These are phyloP conservation scores for Arctopsyche grandis DNA, from an alignment of 1,140 invertebrate species.

Conservation along the genomic window DNA sequence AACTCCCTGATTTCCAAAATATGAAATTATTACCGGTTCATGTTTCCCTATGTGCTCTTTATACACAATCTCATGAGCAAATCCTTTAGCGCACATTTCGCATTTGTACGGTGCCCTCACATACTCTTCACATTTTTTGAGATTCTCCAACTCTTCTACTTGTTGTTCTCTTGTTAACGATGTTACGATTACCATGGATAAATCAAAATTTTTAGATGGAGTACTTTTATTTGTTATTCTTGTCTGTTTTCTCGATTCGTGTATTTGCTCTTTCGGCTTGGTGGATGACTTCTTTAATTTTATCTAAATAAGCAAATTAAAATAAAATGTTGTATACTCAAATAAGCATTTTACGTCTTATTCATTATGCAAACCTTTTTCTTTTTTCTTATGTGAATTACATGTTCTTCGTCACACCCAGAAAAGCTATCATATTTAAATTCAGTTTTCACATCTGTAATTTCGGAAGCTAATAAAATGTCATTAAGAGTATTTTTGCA, in stretches of 20 bases:
- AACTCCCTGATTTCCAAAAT: background rate
- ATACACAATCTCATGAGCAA: slow-evolving; percentile 50
- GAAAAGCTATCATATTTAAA: slow-evolving; percentile 39
- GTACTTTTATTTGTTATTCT: slow-evolving; percentile 32
- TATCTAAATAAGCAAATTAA: background rate
- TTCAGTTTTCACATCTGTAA: slow-evolving; percentile 40
- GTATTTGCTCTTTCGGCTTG: background rate
- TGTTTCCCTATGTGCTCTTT: slow-evolving; percentile 48
- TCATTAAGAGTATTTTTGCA: background rate
- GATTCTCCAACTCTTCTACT: slow-evolving; percentile 41
- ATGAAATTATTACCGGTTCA: slow-evolving; percentile 32
- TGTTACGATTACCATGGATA: slow-evolving; percentile 36
- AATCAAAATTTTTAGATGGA: slow-evolving; percentile 46
- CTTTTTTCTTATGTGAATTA: slow-evolving; percentile 36
- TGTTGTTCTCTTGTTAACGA: slow-evolving; percentile 43
- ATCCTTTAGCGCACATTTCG: slow-evolving; percentile 44
- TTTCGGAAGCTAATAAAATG: background rate
- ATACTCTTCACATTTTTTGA: slow-evolving; percentile 40
- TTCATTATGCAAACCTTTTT: background rate
- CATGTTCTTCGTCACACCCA: slow-evolving; percentile 46
- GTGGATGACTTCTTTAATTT: background rate
- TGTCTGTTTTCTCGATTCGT: background rate
- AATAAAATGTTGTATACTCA: background rate
- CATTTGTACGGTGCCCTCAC: slow-evolving; percentile 47
- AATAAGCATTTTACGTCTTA: background rate